A percentile compares a stretch with the other conserved stretches of the same genome.
phyloP scores from a whole-genome alignment of 92 coral and sea anemone genomes.

The Paragorgia papillata region DNA sequence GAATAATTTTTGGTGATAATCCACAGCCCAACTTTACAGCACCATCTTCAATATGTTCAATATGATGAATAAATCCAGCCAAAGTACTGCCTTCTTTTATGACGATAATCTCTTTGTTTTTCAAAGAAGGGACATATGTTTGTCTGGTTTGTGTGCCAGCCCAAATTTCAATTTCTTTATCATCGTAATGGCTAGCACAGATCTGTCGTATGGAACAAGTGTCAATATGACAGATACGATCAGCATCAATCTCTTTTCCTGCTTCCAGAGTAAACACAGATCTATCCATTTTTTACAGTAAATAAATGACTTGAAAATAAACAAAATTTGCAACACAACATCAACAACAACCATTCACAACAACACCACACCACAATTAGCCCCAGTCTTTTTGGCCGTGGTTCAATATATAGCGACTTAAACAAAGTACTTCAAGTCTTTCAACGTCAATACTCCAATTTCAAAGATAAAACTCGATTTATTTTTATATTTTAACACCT shows the following conservation, averaged over 20 bases:
- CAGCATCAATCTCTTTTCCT: slow-evolving; percentile 59
- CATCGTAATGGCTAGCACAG: slow-evolving; percentile 68
- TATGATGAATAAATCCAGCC: slow-evolving; percentile 76
- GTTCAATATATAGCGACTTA: too few relatives aligned
- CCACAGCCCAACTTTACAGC: not conserved
- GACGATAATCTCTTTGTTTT: slow-evolving; percentile 60
- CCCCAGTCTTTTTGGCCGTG: too few relatives aligned
- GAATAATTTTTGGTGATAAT: not conserved
- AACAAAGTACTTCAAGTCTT: too few relatives aligned
- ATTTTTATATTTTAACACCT: too few relatives aligned
- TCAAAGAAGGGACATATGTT: slow-evolving; percentile 55
- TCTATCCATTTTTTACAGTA: slow-evolving; percentile 2
- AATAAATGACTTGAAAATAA: not conserved
- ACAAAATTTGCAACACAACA: too few relatives aligned
- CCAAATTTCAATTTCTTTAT: slow-evolving; percentile 64
- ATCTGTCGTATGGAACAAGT: slow-evolving; percentile 59
- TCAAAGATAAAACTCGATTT: too few relatives aligned
- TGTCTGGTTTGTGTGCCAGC: slow-evolving; percentile 50
- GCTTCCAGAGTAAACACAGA: slow-evolving; percentile 43
- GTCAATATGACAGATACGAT: slow-evolving; percentile 60
- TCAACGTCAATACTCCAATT: too few relatives aligned
- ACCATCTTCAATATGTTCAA: not conserved
- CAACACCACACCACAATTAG: too few relatives aligned
- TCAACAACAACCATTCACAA: too few relatives aligned
- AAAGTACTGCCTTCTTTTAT: slow-evolving; percentile 36